A percentile compares a stretch with the other conserved stretches of the same genome.
Evolutionary conservation across 2,113 vertebrate genomes (phyloP).

Genomic region (Coptodon bakossiorum): DNA sequence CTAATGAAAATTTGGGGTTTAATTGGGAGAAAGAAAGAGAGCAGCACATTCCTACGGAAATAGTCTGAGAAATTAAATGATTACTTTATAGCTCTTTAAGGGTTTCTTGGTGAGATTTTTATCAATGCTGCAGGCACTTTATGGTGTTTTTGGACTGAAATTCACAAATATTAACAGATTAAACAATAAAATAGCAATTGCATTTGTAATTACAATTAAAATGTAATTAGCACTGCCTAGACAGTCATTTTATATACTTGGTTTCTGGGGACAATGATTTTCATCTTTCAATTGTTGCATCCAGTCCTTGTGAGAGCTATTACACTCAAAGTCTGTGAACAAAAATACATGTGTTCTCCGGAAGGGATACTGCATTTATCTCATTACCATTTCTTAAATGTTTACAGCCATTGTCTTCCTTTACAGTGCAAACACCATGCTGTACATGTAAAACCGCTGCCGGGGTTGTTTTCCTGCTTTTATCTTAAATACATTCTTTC

Average conservation of each 20-base stretch:
- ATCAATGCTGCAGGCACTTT: not conserved
- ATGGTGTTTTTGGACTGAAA: not conserved
- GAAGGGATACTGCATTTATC: constrained; percentile 53
- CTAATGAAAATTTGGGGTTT: constrained; percentile 69
- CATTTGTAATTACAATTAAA: not conserved
- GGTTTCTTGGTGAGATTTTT: not conserved
- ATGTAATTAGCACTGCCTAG: not conserved
- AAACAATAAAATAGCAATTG: not conserved
- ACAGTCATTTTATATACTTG: constrained; percentile 8
- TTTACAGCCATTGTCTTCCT: constrained; percentile 56
- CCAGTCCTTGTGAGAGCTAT: not conserved
- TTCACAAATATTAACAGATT: not conserved
- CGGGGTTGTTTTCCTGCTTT: constrained; percentile 66
- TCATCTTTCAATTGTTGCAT: constrained; percentile 16
- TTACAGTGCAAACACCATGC: constrained; percentile 33
- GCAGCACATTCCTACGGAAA: constrained; percentile 65
- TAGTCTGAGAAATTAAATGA: constrained; percentile 7
- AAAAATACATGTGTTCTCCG: constrained; percentile 39
- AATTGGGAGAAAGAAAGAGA: constrained; percentile 66
- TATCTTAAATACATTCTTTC: constrained; percentile 67
- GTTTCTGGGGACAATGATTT: constrained; percentile 22
- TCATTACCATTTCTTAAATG: constrained; percentile 56
- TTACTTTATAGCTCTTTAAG: not conserved
- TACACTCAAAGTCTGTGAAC: not conserved
- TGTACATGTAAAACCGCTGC: constrained; percentile 38